Conservation (phyloP, 64 coral and sea anemone species). For the Platygyra sinensis region DNA sequence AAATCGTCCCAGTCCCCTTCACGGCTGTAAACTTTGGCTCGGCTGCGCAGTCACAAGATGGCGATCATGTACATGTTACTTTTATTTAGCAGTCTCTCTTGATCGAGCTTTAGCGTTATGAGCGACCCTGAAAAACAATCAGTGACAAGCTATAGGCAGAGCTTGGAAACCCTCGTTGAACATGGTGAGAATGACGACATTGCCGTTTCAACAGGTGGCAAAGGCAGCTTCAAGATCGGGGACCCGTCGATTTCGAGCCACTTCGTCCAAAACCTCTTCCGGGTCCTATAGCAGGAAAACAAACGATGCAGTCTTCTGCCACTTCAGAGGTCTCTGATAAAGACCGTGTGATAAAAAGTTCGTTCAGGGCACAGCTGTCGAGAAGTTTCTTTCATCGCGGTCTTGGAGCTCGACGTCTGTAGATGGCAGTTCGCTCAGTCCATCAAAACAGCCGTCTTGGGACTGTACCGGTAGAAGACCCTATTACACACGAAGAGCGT, state of each 20-base stretch:
- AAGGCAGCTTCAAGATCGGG: no score
- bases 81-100: no score
- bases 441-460: constrained; percentile 31
- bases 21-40: no score
- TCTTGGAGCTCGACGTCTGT: constrained; percentile 9
- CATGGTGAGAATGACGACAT: constrained; percentile 12
- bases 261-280: neutral
- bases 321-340: neutral
- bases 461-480: constrained; percentile 40
- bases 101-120: neutral
- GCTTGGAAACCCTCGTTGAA: neutral
- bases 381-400: constrained; percentile 28
- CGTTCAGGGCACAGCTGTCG: constrained; percentile 9
- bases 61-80: no score
- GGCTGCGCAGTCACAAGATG: no score
- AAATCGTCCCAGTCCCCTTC: no score
- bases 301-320: constrained; percentile 2
- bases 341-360: neutral
- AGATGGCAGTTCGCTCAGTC: neutral
- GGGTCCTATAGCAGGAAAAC: neutral
- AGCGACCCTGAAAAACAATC: neutral
- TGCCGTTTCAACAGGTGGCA: neutral
- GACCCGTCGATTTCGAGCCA: neutral
- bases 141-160: neutral
- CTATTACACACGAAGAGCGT: constrained; percentile 54